Percentiles rank a stretch among this genome's conserved stretches.
These are phyloP conservation scores for Drosophila kokeensis DNA, from an alignment of 2,888 invertebrate genomes.

Conservation along the genomic window DNA sequence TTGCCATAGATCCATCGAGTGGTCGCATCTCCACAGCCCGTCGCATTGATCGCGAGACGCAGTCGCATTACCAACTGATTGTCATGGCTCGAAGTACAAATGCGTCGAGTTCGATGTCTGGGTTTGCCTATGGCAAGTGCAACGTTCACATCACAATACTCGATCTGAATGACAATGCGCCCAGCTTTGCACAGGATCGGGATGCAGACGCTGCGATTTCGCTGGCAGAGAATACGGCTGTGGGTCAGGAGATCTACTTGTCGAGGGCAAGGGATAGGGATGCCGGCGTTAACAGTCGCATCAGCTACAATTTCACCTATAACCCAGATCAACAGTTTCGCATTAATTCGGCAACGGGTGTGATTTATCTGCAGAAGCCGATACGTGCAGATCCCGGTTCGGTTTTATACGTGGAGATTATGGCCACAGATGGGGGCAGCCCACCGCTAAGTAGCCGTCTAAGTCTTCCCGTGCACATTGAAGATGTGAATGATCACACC, in stretches of 20 bases:
- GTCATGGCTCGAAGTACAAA: constrained; percentile 90
- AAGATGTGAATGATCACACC: constrained; percentile 97
- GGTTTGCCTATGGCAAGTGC: constrained; percentile 91
- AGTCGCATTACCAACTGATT: constrained; percentile 90
- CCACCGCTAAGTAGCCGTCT: constrained; percentile 91
- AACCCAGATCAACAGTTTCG: constrained; percentile 93
- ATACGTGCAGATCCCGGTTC: constrained; percentile 91
- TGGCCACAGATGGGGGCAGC: constrained; percentile 93
- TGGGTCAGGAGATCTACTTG: constrained; percentile 96
- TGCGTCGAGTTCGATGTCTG: constrained; percentile 69
- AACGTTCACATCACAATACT: constrained; percentile 92
- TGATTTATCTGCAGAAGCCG: constrained; percentile 94
- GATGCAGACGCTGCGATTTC: constrained; percentile 88
- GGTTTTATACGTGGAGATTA: constrained; percentile 90
- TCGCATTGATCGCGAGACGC: constrained; percentile 93
- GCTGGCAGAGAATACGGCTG: constrained; percentile 95
- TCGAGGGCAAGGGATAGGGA: constrained; percentile 95
- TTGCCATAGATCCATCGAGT: constrained; percentile 90
- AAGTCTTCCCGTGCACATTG: constrained; percentile 89
- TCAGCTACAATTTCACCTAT: constrained; percentile 92
- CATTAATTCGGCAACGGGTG: constrained; percentile 94
- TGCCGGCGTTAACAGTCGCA: constrained; percentile 93
- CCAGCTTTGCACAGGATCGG: constrained; percentile 91
- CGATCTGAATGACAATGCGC: constrained; percentile 97
- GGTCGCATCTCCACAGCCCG: constrained; percentile 92